Evolutionary conservation across 2,797 vertebrate species (phyloP).

Genomic region (Anableps anableps): DNA sequence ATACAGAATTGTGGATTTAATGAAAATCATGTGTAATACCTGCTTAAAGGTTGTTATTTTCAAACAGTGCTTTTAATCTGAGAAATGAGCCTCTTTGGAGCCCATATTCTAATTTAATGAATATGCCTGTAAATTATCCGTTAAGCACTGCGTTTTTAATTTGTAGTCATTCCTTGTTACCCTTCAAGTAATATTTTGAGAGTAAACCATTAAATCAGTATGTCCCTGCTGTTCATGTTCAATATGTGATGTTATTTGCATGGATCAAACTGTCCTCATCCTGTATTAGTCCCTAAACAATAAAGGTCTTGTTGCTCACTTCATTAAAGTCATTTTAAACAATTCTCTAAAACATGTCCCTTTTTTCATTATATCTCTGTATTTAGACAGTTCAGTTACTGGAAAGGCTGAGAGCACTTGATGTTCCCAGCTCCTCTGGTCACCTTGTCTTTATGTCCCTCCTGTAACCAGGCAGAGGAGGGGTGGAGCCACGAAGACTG

Average conservation of each 20-base stretch:
- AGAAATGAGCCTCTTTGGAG: background rate
- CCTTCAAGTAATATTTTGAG: background rate
- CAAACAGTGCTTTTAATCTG: background rate
- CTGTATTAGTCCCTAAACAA: slow-evolving; percentile 46
- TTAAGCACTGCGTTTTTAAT: background rate
- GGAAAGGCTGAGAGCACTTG: slow-evolving; percentile 30
- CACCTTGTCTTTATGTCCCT: slow-evolving; percentile 65
- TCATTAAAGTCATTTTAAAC: slow-evolving; percentile 30
- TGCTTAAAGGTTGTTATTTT: background rate
- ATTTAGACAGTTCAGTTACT: slow-evolving; percentile 14
- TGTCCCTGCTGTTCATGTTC: background rate
- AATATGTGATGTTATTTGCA: background rate
- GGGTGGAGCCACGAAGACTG: slow-evolving; percentile 43
- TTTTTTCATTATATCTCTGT: slow-evolving; percentile 43
- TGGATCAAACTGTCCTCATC: slow-evolving; percentile 23
- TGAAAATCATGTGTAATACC: background rate
- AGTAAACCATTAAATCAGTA: background rate
- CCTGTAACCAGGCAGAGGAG: slow-evolving; percentile 36
- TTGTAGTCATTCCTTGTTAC: background rate
- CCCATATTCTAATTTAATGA: background rate
- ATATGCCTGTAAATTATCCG: background rate
- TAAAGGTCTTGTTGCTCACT: slow-evolving; percentile 49
- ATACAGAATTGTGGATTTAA: background rate
- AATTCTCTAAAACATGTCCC: slow-evolving; percentile 22
- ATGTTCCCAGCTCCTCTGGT: slow-evolving; percentile 48